A percentile compares a stretch with the other conserved stretches of the same genome.
phyloP scores from a whole-genome alignment of 2,113 vertebrate genomes.

The Toxotes chatareus region DNA sequence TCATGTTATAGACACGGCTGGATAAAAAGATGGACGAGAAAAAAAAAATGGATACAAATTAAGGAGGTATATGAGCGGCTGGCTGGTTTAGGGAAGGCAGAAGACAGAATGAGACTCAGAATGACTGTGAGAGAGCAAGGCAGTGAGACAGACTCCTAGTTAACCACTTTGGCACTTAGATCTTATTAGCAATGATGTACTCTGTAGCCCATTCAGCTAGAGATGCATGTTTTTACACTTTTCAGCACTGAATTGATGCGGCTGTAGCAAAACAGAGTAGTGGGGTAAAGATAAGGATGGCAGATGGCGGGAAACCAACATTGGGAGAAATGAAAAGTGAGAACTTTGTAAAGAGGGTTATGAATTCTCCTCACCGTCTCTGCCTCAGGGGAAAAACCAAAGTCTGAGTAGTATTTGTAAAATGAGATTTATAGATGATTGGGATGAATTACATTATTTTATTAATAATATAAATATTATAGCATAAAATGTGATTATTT shows the following conservation, averaged over 20 bases:
- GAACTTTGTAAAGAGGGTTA: slow-evolving; percentile 59
- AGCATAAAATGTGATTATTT: background rate
- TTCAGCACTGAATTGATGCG: slow-evolving; percentile 50
- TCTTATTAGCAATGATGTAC: slow-evolving; percentile 81
- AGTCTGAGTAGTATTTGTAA: background rate
- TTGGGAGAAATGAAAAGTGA: too few species aligned
- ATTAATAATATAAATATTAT: background rate
- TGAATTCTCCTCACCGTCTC: background rate
- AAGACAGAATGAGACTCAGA: slow-evolving; percentile 34
- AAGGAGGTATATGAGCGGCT: slow-evolving; percentile 40
- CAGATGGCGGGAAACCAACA: slow-evolving; percentile 44
- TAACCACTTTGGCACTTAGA: slow-evolving; percentile 84
- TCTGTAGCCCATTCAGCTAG: slow-evolving; percentile 72
- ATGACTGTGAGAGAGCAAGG: slow-evolving; percentile 18
- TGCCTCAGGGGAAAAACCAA: background rate
- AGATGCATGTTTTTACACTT: slow-evolving; percentile 70
- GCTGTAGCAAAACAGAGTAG: slow-evolving; percentile 33
- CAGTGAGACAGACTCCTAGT: slow-evolving; percentile 66
- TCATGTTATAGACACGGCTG: slow-evolving; percentile 40
- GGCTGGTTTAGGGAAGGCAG: slow-evolving; percentile 28
- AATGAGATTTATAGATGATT: background rate
- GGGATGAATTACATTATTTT: background rate
- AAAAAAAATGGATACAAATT: slow-evolving; percentile 32
- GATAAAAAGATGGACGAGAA: slow-evolving; percentile 46
- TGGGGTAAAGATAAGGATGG: slow-evolving; percentile 26